A percentile compares a stretch with the other conserved stretches of the same genome.
Conservation (phyloP, 2,797 vertebrate genomes). For the Parotocinclus haroldoi region DNA sequence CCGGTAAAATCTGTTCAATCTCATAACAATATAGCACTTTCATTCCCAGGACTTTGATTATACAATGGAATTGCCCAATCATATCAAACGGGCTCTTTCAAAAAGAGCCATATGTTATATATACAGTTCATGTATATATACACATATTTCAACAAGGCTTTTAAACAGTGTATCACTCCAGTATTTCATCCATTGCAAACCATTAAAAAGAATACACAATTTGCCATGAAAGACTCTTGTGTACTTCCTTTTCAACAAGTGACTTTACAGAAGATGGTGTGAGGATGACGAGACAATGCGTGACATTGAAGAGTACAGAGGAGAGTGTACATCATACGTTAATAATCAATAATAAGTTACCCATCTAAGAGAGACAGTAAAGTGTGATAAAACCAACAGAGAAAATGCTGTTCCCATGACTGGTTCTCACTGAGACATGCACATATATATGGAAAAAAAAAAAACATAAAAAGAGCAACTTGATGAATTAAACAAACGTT, state of each 20-base stretch:
- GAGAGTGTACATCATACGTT: constrained; percentile 48
- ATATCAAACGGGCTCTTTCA: constrained; percentile 50
- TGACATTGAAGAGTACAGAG: constrained; percentile 50
- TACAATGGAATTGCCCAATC: constrained; percentile 77
- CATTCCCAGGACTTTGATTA: constrained; percentile 70
- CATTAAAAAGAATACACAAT: constrained; percentile 83
- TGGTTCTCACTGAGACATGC: constrained; percentile 85
- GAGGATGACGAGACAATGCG: constrained; percentile 49
- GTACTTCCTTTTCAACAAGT: constrained; percentile 74
- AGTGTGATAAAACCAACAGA: constrained; percentile 30
- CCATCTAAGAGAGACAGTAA: constrained; percentile 14
- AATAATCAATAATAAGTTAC: constrained; percentile 4
- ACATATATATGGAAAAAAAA: constrained; percentile 90
- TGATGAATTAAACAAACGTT: constrained; percentile 78
- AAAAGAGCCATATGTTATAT: constrained; percentile 65
- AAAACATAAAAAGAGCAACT: constrained; percentile 88
- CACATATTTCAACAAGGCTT: constrained; percentile 65
- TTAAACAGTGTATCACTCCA: constrained; percentile 58
- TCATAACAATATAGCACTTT: constrained; percentile 55
- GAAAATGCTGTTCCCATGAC: constrained; percentile 50
- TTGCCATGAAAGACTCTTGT: constrained; percentile 70
- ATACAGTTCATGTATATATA: constrained; percentile 69
- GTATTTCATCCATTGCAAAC: constrained; percentile 78
- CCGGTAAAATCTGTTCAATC: constrained; percentile 65
- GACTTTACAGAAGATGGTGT: constrained; percentile 51